These are phyloP conservation scores for Argyresthia albistria DNA, from an alignment of 2,888 invertebrate genomes.

Conservation along the genomic window DNA sequence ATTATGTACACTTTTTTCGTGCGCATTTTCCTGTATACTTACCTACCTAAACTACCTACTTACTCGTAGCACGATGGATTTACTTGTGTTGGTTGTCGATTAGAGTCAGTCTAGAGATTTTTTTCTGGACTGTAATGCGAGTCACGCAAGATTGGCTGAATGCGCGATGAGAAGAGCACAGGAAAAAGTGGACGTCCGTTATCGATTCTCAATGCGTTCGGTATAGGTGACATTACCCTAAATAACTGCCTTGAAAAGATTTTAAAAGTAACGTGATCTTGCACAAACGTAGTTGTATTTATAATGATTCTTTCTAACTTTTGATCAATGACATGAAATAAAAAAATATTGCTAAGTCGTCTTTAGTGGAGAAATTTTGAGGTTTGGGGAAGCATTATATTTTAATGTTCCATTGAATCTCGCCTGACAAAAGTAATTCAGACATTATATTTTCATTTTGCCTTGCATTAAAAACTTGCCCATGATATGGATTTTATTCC, in stretches of 20 bases:
- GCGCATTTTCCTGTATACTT: background rate
- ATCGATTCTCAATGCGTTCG: constrained; percentile 16
- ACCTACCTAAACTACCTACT: background rate
- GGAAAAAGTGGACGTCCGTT: constrained; percentile 45
- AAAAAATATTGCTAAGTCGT: too few species aligned
- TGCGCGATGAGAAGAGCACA: constrained; percentile 20
- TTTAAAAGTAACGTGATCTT: too few species aligned
- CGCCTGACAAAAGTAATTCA: too few species aligned
- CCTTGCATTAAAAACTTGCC: too few species aligned
- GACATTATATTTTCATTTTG: too few species aligned
- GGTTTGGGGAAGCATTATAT: too few species aligned
- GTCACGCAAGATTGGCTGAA: constrained; percentile 39
- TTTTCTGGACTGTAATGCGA: constrained; percentile 7
- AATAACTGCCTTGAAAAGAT: background rate
- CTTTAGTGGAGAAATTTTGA: too few species aligned
- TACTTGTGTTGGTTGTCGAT: background rate
- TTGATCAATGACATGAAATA: too few species aligned
- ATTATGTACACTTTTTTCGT: background rate
- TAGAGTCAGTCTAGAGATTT: background rate
- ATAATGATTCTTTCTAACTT: too few species aligned
- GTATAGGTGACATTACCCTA: constrained; percentile 23
- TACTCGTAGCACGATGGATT: background rate
- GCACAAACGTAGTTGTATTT: too few species aligned
- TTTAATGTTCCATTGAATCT: too few species aligned
- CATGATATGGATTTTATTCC: too few species aligned